Evolutionary conservation across 2,113 vertebrate genomes (phyloP).

Genomic region (Alosa alosa): DNA sequence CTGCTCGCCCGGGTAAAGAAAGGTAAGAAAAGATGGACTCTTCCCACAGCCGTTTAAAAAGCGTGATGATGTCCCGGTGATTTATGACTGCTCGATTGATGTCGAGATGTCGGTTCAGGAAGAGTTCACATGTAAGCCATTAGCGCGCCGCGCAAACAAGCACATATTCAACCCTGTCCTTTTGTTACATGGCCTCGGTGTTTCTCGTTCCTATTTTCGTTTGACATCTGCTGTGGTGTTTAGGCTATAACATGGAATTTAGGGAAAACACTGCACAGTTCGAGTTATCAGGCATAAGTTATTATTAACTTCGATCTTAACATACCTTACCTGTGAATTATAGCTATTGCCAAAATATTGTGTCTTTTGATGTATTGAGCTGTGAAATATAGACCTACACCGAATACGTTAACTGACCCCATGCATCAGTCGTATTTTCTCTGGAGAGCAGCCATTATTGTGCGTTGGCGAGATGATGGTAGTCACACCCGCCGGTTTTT

Average conservation of each 20-base stretch:
- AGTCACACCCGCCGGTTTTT: slow-evolving; percentile 92
- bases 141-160: slow-evolving; percentile 77
- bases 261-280: neutral
- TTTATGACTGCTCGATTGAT: slow-evolving; percentile 98
- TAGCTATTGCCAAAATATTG: neutral
- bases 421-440: slow-evolving; percentile 90
- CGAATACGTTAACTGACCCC: slow-evolving; percentile 80
- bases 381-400: slow-evolving; percentile 28
- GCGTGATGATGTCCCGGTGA: slow-evolving; percentile 85
- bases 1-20: slow-evolving; percentile 93
- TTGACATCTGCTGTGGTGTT: neutral
- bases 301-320: too few relatives aligned
- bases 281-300: neutral
- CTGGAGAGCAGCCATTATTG: slow-evolving; percentile 90
- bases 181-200: neutral
- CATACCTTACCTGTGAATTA: too few relatives aligned
- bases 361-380: neutral
- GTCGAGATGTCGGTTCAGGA: slow-evolving; percentile 95
- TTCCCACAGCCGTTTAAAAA: slow-evolving; percentile 85
- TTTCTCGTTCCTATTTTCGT: neutral
- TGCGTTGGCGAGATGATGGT: slow-evolving; percentile 82
- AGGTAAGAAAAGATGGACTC: slow-evolving; percentile 90
- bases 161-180: slow-evolving; percentile 67
- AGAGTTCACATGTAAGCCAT: slow-evolving; percentile 88
- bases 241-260: neutral